Base-by-base conservation (phyloP, 1,140 invertebrate species). In the Drosophila bocki region DNA sequence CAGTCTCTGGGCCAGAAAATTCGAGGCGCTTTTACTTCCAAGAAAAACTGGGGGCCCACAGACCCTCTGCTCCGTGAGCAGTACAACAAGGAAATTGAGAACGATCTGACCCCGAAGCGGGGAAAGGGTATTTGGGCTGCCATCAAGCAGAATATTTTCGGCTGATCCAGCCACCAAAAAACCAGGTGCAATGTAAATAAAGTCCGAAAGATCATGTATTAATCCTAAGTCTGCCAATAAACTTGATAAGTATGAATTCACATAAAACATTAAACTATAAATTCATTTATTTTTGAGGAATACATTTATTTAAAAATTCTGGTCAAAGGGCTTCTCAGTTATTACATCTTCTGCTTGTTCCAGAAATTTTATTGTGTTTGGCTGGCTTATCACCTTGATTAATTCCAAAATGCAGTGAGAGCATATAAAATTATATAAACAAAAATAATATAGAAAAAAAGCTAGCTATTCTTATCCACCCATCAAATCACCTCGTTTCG, bases 11-110 rank as follows among this genome's bases (percentile, higher is more conserved):
- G 65, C 2, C 83, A 84, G 92, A 95, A 94, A 93, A 72, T 95
- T 1, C 41, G 75, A 6, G 92, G 86, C 3, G 92, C 93, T 0
- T 94, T 94, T 39, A 91, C 54, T 26, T 94, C 93, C 5, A 94
- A 93, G 0, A 75, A 92, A 9, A 82, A 94, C 9, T 95, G 95
- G 95, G 95, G 95, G 12, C 95, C 95, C 7, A 51, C 33, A 0
- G 92, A 93, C 70, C 91, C 86, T 2, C 54, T 91, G 33, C 70
- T 92, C 2, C 53, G 81, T 5, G 91, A 93, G 54, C 91, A 91
- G 58, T 93, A 93, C 54, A 68, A 91, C 22, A 92, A 93, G 63
- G 70, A 80, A 53, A 84, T 91, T 2, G 83, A 79, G 5, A 80
- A 91, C 39, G 90, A 91, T 29, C 37, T 82, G n/a, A 70, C 44